phyloP scores from a whole-genome alignment of 1,140 invertebrate genomes.

The Temnothorax curvispinosus region DNA sequence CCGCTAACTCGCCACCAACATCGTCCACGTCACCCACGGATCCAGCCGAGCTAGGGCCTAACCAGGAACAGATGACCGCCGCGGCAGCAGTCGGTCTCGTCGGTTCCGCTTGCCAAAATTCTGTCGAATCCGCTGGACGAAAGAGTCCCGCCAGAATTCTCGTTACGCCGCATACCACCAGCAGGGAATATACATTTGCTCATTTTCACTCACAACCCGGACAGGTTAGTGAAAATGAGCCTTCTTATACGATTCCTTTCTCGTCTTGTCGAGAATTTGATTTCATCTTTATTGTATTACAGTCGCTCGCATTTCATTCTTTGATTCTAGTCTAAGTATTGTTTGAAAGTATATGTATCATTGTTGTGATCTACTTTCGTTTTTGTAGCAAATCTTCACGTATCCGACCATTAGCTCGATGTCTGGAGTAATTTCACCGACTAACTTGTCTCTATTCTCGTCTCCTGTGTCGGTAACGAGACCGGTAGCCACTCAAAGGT shows the following conservation, averaged over 20 bases:
- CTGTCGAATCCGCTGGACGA: constrained; percentile 84
- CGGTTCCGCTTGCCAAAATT: constrained; percentile 83
- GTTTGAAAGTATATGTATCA: background rate
- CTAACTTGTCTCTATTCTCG: constrained; percentile 95
- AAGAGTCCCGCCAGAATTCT: constrained; percentile 84
- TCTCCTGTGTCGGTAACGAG: constrained; percentile 91
- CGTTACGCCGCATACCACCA: constrained; percentile 86
- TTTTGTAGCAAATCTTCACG: constrained; percentile 92
- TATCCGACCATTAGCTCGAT: constrained; percentile 94
- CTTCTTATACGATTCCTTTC: constrained; percentile 27
- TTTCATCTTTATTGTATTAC: background rate
- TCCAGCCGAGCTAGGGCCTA: constrained; percentile 79
- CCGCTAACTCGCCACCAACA: constrained; percentile 88
- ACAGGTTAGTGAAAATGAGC: constrained; percentile 88
- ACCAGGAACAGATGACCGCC: constrained; percentile 83
- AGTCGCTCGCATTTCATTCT: background rate
- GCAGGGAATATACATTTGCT: constrained; percentile 93
- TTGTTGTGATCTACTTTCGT: background rate
- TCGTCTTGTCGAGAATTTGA: constrained; percentile 45
- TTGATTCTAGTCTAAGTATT: background rate
- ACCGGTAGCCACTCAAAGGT: constrained; percentile 86
- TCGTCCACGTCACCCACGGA: constrained; percentile 88
- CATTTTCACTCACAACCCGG: constrained; percentile 96
- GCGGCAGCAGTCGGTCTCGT: constrained; percentile 82
- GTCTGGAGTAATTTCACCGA: constrained; percentile 95